Evolutionary conservation across 2,888 invertebrate species (phyloP).

Genomic region (Nephrotoma flavescens): DNA sequence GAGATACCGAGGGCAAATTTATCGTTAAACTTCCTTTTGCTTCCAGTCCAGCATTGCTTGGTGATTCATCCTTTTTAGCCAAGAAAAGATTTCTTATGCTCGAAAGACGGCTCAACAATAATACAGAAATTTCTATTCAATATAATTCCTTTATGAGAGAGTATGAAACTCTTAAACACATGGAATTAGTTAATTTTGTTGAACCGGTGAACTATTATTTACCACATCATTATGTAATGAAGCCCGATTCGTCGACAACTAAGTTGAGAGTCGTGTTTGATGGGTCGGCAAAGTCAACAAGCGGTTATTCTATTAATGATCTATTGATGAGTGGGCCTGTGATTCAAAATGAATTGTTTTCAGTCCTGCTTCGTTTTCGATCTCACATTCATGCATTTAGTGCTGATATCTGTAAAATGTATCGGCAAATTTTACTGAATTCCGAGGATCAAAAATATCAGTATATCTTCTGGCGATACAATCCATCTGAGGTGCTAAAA

Average conservation of each 20-base stretch:
- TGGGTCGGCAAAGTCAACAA: background rate
- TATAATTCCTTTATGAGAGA: background rate
- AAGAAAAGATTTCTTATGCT: background rate
- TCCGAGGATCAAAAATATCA: no score
- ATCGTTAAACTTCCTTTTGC: background rate
- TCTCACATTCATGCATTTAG: background rate
- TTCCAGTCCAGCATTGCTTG: background rate
- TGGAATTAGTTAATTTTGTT: background rate
- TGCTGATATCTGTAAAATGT: background rate
- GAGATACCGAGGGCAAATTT: background rate
- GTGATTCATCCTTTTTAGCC: background rate
- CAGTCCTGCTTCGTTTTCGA: background rate
- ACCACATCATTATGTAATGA: background rate
- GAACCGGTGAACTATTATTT: constrained; percentile 4
- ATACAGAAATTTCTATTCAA: background rate
- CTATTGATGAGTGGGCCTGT: background rate
- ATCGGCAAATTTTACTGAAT: constrained; percentile 9
- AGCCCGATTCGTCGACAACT: background rate
- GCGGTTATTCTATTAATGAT: background rate
- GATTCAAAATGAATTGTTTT: background rate
- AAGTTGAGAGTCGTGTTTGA: background rate
- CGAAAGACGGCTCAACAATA: background rate
- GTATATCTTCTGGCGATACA: no score
- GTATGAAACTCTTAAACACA: background rate
- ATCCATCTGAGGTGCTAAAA: no score